These are phyloP conservation scores for Onychomys leucogaster DNA, from an alignment of 2,797 vertebrate genomes.

Conservation along the genomic window DNA sequence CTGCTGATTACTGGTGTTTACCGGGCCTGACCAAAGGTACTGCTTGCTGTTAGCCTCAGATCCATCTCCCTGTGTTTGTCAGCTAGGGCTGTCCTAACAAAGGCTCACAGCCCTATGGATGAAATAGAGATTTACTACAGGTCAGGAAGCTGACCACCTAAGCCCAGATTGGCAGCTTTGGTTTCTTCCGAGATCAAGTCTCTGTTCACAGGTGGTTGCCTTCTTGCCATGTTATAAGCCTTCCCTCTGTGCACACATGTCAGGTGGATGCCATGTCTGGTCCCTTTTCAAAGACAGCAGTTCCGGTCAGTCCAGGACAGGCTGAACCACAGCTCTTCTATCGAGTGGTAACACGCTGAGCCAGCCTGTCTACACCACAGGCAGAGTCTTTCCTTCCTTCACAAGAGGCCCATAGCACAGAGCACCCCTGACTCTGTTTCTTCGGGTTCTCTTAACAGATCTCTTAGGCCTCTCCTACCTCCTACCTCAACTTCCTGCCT, in stretches of 20 bases:
- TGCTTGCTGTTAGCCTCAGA: neutral
- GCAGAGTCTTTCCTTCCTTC: neutral
- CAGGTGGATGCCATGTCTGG: neutral
- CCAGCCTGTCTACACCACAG: neutral
- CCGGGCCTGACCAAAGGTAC: neutral
- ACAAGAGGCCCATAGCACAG: neutral
- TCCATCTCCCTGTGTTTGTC: neutral
- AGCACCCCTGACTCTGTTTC: neutral
- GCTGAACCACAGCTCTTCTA: neutral
- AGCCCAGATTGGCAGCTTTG: neutral
- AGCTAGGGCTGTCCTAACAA: neutral
- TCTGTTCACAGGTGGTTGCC: neutral
- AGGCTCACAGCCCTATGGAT: neutral
- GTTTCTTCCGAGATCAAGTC: neutral
- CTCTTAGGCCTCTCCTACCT: neutral
- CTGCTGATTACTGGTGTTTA: neutral
- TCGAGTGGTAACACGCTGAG: fast-evolving
- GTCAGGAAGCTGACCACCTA: neutral
- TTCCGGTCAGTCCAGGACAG: neutral
- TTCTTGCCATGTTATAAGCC: fast-evolving
- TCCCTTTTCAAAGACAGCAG: neutral
- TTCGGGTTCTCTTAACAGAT: neutral
- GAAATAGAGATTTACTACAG: neutral
- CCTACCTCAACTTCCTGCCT: neutral
- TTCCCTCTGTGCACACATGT: neutral